A percentile compares a stretch with the other conserved stretches of the same genome.
Conservation (phyloP, 2,888 invertebrate species). For the Tinea pellionella region DNA sequence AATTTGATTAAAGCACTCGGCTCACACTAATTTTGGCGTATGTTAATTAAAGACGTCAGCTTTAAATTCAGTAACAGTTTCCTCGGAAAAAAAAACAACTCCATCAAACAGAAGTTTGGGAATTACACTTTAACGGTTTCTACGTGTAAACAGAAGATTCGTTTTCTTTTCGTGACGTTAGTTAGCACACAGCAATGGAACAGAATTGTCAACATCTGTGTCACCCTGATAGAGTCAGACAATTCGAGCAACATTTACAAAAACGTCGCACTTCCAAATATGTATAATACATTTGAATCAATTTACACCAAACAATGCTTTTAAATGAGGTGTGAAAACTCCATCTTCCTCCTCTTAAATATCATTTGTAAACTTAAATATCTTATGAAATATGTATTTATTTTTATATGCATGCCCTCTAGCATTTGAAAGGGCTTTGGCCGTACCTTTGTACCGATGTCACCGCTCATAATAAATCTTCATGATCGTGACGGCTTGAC, state of each 20-base stretch:
- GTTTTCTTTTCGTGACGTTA: too few relatives aligned
- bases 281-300: not conserved
- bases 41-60: not conserved
- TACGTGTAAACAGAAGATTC: too few relatives aligned
- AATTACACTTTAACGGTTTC: too few relatives aligned
- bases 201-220: too few relatives aligned
- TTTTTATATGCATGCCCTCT: not conserved
- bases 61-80: too few relatives aligned
- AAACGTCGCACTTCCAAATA: not conserved
- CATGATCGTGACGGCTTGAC: not conserved
- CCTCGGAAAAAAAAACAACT: too few relatives aligned
- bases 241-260: not conserved
- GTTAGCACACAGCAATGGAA: too few relatives aligned
- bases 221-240: not conserved
- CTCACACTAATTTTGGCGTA: not conserved
- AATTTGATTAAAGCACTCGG: not conserved
- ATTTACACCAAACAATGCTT: conserved; percentile 1
- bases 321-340: conserved; percentile 4
- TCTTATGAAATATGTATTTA: not conserved
- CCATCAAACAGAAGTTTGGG: too few relatives aligned
- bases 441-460: conserved; percentile 7
- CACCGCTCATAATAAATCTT: conserved; percentile 8
- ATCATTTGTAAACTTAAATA: not conserved
- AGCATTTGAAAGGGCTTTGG: not conserved
- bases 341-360: not conserved